phyloP scores from a whole-genome alignment of 2,888 invertebrate species.

The Xylocampa areola region DNA sequence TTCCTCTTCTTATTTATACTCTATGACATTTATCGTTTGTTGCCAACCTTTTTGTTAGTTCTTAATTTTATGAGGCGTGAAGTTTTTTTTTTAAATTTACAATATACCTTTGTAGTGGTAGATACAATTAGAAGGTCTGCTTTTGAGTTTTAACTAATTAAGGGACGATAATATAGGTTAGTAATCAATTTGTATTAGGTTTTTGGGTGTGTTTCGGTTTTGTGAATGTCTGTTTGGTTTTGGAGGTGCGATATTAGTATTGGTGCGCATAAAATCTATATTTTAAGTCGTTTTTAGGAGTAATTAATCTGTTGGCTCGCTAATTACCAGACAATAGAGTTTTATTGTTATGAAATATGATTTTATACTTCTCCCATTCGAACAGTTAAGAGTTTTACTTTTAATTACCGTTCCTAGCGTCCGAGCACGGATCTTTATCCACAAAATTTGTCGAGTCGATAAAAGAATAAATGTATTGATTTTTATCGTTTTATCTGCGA shows the following conservation, averaged over 20 bases:
- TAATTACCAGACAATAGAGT: too few species aligned
- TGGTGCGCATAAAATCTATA: background rate
- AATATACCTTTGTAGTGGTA: constrained; percentile 45
- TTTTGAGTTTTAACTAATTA: constrained; percentile 51
- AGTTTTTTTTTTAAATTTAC: constrained; percentile 51
- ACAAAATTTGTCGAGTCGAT: too few species aligned
- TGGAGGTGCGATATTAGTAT: background rate
- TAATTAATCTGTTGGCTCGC: too few species aligned
- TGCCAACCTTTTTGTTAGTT: constrained; percentile 56
- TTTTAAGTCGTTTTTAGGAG: too few species aligned
- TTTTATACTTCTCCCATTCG: too few species aligned
- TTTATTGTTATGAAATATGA: too few species aligned
- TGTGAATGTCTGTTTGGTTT: constrained; percentile 9
- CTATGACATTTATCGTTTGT: constrained; percentile 77
- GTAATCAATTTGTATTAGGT: constrained; percentile 45
- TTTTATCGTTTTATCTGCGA: too few species aligned
- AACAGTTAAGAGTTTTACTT: too few species aligned
- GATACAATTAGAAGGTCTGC: constrained; percentile 43
- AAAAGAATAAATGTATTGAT: too few species aligned
- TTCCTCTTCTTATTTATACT: constrained; percentile 62
- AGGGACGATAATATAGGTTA: constrained; percentile 41
- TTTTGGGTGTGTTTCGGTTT: constrained; percentile 15
- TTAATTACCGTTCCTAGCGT: too few species aligned
- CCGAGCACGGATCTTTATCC: too few species aligned
- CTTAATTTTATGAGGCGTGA: constrained; percentile 72